Evolutionary conservation across 92 coral and sea anemone species (phyloP).

Genomic region (Epizoanthus illoricatus): DNA sequence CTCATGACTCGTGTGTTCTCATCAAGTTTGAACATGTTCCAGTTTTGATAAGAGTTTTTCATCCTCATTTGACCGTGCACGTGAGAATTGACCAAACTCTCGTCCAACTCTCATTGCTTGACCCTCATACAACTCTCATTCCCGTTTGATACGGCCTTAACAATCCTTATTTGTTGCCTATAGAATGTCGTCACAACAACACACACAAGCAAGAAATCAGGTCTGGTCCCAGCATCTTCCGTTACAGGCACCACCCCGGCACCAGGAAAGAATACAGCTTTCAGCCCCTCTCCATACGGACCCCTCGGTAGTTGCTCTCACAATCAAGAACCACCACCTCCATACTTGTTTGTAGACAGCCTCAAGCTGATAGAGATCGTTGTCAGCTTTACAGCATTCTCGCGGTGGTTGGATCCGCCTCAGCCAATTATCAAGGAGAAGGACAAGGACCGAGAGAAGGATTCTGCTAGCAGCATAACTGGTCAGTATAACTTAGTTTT

Average conservation of each 20-base stretch:
- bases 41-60: too few relatives aligned
- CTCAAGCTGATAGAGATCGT: conserved; percentile 83
- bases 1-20: too few relatives aligned
- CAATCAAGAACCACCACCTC: conserved; percentile 89
- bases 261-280: conserved; percentile 76
- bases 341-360: conserved; percentile 94
- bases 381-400: conserved; percentile 83
- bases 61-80: too few relatives aligned
- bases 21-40: too few relatives aligned
- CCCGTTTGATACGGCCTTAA: too few relatives aligned
- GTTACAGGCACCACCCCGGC: conserved; percentile 87
- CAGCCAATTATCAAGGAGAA: conserved; percentile 84
- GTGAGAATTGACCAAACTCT: too few relatives aligned
- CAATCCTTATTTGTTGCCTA: background rate
- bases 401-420: conserved; percentile 94
- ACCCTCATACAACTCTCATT: too few relatives aligned
- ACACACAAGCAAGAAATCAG: conserved; percentile 87
- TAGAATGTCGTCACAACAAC: conserved; percentile 84
- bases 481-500: conserved; percentile 45
- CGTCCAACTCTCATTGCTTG: too few relatives aligned
- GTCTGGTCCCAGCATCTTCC: conserved; percentile 78
- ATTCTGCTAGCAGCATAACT: conserved; percentile 62
- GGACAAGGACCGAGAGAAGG: conserved; percentile 77
- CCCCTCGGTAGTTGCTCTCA: conserved; percentile 54
- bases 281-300: conserved; percentile 88